phyloP scores from a whole-genome alignment of 2,888 invertebrate genomes.

The Drosophila dives region DNA sequence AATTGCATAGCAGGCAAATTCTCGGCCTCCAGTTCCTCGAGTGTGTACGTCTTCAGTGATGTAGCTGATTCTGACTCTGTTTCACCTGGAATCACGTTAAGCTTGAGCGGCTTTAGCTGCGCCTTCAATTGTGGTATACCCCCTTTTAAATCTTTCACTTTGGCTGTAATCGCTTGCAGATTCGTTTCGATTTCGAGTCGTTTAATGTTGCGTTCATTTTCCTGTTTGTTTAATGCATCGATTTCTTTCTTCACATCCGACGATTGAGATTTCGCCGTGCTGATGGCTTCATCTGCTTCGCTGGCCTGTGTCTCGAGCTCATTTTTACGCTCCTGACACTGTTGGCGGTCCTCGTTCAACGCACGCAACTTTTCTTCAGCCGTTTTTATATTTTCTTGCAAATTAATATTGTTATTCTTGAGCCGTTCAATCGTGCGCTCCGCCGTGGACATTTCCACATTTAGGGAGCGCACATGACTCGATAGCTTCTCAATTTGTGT shows the following conservation, averaged over 20 bases:
- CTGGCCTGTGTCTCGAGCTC: slow-evolving; percentile 86
- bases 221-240: slow-evolving; percentile 87
- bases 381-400: slow-evolving; percentile 90
- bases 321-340: slow-evolving; percentile 86
- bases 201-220: slow-evolving; percentile 89
- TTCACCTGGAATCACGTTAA: slow-evolving; percentile 88
- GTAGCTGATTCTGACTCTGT: slow-evolving; percentile 80
- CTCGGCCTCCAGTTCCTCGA: slow-evolving; percentile 88
- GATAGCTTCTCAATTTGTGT: slow-evolving; percentile 91
- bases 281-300: slow-evolving; percentile 87
- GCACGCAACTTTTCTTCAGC: slow-evolving; percentile 88
- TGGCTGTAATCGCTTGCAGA: slow-evolving; percentile 87
- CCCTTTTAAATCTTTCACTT: slow-evolving; percentile 86
- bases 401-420: slow-evolving; percentile 90
- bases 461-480: slow-evolving; percentile 88
- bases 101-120: slow-evolving; percentile 86
- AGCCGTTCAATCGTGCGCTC: slow-evolving; percentile 91
- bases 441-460: slow-evolving; percentile 89
- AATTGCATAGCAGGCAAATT: slow-evolving; percentile 87
- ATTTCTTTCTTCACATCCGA: slow-evolving; percentile 88
- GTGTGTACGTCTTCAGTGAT: slow-evolving; percentile 87
- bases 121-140: slow-evolving; percentile 87
- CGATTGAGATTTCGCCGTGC: slow-evolving; percentile 87
- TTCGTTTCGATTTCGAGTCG: slow-evolving; percentile 91
- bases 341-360: slow-evolving; percentile 87